These are phyloP conservation scores for Protobothrops mucrosquamatus DNA, from an alignment of 2,113 vertebrate species.

Conservation along the genomic window DNA sequence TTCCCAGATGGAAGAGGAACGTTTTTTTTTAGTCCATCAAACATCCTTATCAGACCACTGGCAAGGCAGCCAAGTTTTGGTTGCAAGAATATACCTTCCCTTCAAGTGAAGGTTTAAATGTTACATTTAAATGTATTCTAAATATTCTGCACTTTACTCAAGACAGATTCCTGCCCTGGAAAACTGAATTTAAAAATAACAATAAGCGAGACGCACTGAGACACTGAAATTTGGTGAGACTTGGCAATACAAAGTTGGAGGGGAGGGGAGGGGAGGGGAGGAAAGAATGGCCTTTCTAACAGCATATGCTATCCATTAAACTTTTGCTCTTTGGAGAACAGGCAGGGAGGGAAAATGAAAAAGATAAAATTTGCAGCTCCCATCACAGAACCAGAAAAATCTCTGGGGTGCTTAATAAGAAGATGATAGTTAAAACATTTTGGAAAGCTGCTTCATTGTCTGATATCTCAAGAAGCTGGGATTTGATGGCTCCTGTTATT, in stretches of 20 bases:
- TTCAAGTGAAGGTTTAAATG: constrained; percentile 38
- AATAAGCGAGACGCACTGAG: constrained; percentile 36
- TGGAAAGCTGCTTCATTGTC: constrained; percentile 20
- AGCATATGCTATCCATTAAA: constrained; percentile 63
- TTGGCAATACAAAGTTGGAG: constrained; percentile 45
- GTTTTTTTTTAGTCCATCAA: not conserved
- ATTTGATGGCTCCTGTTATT: constrained; percentile 19
- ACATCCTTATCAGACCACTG: constrained; percentile 31
- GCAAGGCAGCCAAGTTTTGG: constrained; percentile 41
- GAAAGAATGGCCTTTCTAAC: constrained; percentile 44
- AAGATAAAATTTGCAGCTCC: constrained; percentile 38
- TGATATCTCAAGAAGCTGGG: constrained; percentile 15
- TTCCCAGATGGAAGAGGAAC: constrained; percentile 25
- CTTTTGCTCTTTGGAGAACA: constrained; percentile 40
- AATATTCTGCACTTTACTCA: constrained; percentile 43
- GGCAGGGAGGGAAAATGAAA: constrained; percentile 15
- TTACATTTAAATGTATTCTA: constrained; percentile 41
- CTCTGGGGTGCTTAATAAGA: constrained; percentile 23
- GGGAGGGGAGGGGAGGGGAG: too few relatives aligned
- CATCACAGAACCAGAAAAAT: constrained; percentile 30
- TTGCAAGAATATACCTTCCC: constrained; percentile 37
- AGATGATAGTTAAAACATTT: constrained; percentile 15
- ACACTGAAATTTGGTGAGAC: constrained; percentile 35
- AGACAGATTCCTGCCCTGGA: constrained; percentile 33
- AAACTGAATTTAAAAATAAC: constrained; percentile 32